Evolutionary conservation across 1,140 invertebrate genomes (phyloP).

Genomic region (Uloborus diversus): DNA sequence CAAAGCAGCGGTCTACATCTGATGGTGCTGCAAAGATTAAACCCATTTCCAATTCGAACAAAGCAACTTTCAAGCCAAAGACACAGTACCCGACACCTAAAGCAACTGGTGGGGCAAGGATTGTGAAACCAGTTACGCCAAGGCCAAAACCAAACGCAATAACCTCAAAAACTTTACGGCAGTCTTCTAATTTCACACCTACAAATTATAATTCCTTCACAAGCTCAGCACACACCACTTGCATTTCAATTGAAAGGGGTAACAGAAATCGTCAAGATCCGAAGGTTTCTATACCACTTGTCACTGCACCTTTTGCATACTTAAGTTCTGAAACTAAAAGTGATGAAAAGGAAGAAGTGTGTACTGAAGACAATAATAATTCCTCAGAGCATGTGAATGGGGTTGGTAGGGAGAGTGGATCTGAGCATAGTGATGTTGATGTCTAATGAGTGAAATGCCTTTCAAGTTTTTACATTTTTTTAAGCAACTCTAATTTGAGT

Average conservation of each 20-base stretch:
- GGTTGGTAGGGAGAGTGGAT: constrained; percentile 7
- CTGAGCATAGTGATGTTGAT: constrained; percentile 16
- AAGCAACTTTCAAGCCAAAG: not conserved
- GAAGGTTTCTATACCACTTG: constrained; percentile 39
- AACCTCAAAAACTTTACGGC: constrained; percentile 33
- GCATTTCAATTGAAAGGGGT: constrained; percentile 18
- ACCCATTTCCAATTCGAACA: not conserved
- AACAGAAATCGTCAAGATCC: constrained; percentile 17
- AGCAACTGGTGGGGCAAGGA: constrained; percentile 28
- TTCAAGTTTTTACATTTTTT: not conserved
- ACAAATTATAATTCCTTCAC: not conserved
- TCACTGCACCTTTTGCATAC: constrained; percentile 39
- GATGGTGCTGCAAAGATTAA: not conserved
- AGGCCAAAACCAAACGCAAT: constrained; percentile 27
- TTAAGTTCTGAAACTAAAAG: not conserved
- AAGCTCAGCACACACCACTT: constrained; percentile 15
- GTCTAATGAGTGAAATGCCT: not conserved
- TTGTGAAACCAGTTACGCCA: constrained; percentile 33
- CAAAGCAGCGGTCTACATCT: not conserved
- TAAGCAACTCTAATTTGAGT: too few species aligned
- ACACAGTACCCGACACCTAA: not conserved
- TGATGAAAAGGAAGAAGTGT: not conserved
- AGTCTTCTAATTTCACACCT: constrained; percentile 19
- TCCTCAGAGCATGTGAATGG: not conserved
- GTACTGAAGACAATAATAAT: not conserved